Percentiles rank a stretch among this genome's conserved stretches.
Evolutionary conservation across 2,797 vertebrate species (phyloP).

Genomic region (Gymnothorax reevesii): DNA sequence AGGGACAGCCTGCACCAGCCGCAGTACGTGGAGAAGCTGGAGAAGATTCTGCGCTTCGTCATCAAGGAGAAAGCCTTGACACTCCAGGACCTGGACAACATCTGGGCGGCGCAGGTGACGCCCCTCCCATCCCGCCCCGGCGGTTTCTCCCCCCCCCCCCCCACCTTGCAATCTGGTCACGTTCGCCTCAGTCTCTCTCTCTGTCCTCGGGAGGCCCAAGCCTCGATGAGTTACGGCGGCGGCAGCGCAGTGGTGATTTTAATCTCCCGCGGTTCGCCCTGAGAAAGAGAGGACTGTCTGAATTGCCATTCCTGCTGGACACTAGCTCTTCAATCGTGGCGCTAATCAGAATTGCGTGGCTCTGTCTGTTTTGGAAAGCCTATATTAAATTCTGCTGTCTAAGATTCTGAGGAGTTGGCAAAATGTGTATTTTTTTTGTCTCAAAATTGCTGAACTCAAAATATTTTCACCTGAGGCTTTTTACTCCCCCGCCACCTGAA

Average conservation of each 20-base stretch:
- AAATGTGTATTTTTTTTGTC: neutral
- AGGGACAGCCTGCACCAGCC: constrained; percentile 98
- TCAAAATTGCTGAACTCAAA: neutral
- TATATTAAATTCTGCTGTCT: neutral
- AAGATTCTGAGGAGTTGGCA: neutral
- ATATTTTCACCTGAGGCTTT: neutral
- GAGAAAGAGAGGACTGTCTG: neutral
- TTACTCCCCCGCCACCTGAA: no score
- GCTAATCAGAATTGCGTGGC: neutral
- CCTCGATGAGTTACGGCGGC: neutral
- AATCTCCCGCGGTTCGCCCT: neutral
- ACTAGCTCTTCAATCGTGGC: neutral
- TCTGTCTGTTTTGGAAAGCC: constrained; percentile 1
- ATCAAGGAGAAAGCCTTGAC: constrained; percentile 99
- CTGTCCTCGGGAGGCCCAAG: neutral
- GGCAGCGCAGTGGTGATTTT: neutral
- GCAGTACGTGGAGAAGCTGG: constrained; percentile 97
- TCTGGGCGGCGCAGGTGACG: constrained; percentile 98
- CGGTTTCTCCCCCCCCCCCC: no score
- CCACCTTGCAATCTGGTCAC: neutral
- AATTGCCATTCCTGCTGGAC: neutral
- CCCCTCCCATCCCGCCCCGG: neutral
- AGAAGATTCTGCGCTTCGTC: constrained; percentile 98
- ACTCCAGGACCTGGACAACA: constrained; percentile 97
- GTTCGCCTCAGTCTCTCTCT: neutral